Evolutionary conservation across 2,113 vertebrate species (phyloP), one percentile per base, ranked within the genome.

Genomic region (Chionodraco myersi): DNA sequence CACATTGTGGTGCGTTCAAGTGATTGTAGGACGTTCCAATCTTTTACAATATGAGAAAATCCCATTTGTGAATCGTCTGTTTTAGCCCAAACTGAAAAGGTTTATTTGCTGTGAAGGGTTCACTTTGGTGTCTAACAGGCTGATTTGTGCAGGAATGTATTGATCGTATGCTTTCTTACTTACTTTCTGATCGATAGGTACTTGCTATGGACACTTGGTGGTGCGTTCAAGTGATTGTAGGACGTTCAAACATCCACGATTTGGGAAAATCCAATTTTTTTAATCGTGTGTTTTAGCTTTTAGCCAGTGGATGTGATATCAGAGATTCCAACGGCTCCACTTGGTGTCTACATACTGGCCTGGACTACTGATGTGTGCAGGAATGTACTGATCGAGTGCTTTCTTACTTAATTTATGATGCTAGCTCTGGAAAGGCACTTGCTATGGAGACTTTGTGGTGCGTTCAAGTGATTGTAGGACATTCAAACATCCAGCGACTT

Each of bases 1-100:
- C 53, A 26, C 58, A 70, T 62, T 21, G 15, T 47, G 75, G 53
- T 76, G 53, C 18, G 16, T 65, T 82, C 61, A 65, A 72, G 15
- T 66, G 61, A 34, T 4, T 30, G 62, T 57, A 66, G 41, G 72
- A 75, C 49, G 16, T 21, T 47, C 41, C 41, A 65, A 23, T 53
- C 30, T 30, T 30, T 30, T 30, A 30, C 30, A 30, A 30, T 30
- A 30, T 30, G 30, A 30, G 30, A 30, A 30, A 3, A 30, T 30
- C 30, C 30, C 9, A 30, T 30, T 30, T 30, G 4, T 30, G 30
- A 30, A 30, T 30, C 26, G 3, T 30, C 26, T 30, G 26, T 30
- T 30, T 30, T 3, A 30, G 30, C 30, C 26, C 21, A 1, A 7
- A 52, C 6, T 30, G 3, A 30, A 30, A 30, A 30, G 30, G 30